phyloP scores from a whole-genome alignment of 2,113 vertebrate species.

The Gavialis gangeticus region DNA sequence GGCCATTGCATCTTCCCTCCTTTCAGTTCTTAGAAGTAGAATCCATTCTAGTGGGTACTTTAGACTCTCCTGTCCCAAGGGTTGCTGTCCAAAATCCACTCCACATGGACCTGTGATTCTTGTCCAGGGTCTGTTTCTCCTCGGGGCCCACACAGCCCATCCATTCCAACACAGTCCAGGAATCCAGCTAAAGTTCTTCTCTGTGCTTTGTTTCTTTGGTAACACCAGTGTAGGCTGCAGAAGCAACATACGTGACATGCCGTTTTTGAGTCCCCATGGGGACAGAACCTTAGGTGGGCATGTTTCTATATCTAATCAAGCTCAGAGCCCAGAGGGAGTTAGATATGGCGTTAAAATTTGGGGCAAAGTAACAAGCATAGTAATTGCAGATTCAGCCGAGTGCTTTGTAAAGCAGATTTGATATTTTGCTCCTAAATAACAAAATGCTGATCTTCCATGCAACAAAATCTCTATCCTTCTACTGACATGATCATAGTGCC shows the following conservation, averaged over 20 bases:
- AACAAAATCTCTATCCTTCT: neutral
- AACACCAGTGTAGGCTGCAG: neutral
- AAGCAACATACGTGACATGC: neutral
- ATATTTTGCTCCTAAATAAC: neutral
- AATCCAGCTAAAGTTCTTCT: neutral
- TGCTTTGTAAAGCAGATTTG: neutral
- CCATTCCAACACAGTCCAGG: neutral
- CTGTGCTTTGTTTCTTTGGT: neutral
- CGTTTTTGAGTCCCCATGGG: neutral
- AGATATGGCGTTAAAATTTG: neutral
- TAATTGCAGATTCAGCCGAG: neutral
- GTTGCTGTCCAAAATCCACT: neutral
- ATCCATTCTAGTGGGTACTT: neutral
- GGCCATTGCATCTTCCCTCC: neutral
- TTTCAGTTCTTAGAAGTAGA: neutral
- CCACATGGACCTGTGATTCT: neutral
- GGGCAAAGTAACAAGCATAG: neutral
- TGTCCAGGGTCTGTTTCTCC: neutral
- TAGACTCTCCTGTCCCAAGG: neutral
- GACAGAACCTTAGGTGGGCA: neutral
- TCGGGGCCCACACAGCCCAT: neutral
- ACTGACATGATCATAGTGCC: neutral
- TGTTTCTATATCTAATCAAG: neutral
- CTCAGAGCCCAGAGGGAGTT: neutral
- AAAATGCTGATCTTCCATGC: neutral